These are phyloP conservation scores for Batillaria attramentaria DNA, from an alignment of 1,140 invertebrate species.

Conservation along the genomic window DNA sequence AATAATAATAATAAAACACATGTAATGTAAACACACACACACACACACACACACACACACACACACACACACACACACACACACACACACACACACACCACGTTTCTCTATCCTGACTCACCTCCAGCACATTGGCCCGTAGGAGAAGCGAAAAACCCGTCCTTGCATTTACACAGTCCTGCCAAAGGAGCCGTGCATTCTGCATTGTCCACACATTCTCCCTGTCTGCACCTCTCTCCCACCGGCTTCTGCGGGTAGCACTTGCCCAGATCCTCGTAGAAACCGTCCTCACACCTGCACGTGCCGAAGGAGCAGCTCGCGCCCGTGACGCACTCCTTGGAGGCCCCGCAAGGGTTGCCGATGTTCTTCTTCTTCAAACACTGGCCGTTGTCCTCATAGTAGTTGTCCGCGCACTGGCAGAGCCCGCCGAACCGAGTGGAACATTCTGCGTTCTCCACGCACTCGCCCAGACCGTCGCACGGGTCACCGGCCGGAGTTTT, in stretches of 20 bases:
- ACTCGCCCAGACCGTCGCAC: constrained; percentile 30
- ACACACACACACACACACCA: constrained; percentile 1
- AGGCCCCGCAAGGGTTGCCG: constrained; percentile 23
- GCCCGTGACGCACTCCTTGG: constrained; percentile 28
- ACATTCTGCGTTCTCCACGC: constrained; percentile 35
- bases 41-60: background rate
- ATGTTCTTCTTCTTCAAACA: constrained; percentile 28
- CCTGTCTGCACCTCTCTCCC: constrained; percentile 20
- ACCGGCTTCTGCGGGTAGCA: constrained; percentile 30
- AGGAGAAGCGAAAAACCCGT: constrained; percentile 20
- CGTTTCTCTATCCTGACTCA: background rate
- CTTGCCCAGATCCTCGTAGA: constrained; percentile 23
- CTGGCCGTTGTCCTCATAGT: constrained; percentile 19
- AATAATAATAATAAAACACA: too few species aligned
- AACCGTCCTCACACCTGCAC: constrained; percentile 31
- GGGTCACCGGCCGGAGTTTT: constrained; percentile 24
- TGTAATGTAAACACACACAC: background rate
- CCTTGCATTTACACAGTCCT: constrained; percentile 27
- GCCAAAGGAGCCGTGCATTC: constrained; percentile 32
- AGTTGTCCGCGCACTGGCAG: constrained; percentile 28
- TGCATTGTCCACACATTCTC: constrained; percentile 38
- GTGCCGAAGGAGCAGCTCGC: constrained; percentile 5
- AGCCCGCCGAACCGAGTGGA: background rate
- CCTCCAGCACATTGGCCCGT: constrained; percentile 21
- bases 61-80: constrained; percentile 2